Conservation (phyloP, 2,797 vertebrate species). For the Orestias chungarensis region DNA sequence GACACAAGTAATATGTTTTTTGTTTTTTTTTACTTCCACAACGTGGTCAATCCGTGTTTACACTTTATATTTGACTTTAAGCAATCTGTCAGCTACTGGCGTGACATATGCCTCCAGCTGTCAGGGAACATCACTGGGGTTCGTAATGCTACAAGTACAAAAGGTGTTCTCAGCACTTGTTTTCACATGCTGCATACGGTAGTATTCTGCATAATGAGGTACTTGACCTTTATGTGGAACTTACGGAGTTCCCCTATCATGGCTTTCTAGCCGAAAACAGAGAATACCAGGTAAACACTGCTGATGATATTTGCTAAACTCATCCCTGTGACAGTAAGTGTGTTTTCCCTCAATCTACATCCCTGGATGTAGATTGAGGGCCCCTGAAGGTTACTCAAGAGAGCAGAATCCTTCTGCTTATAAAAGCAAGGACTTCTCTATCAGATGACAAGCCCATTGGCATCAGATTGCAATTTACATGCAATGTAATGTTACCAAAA, state of each 20-base stretch:
- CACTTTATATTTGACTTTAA: background rate
- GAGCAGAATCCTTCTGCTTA: conserved; percentile 58
- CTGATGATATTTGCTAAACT: conserved; percentile 9
- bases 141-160: conserved; percentile 2
- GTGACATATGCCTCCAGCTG: background rate
- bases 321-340: conserved; percentile 28
- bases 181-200: conserved; percentile 14
- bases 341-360: conserved; percentile 48
- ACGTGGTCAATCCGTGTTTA: background rate
- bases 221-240: conserved; percentile 24
- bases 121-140: background rate
- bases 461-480: conserved; percentile 46
- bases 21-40: background rate
- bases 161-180: conserved; percentile 10
- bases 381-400: conserved; percentile 74
- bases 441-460: conserved; percentile 47
- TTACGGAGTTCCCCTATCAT: conserved; percentile 42
- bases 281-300: conserved; percentile 27
- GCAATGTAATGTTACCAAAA: conserved; percentile 7
- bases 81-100: background rate
- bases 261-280: conserved; percentile 1
- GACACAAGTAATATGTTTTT: background rate
- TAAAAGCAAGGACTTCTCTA: conserved; percentile 42
- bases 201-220: conserved; percentile 20
- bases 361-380: conserved; percentile 64